These are phyloP conservation scores for Isichthys henryi DNA, from an alignment of 2,113 vertebrate species.

Conservation along the genomic window DNA sequence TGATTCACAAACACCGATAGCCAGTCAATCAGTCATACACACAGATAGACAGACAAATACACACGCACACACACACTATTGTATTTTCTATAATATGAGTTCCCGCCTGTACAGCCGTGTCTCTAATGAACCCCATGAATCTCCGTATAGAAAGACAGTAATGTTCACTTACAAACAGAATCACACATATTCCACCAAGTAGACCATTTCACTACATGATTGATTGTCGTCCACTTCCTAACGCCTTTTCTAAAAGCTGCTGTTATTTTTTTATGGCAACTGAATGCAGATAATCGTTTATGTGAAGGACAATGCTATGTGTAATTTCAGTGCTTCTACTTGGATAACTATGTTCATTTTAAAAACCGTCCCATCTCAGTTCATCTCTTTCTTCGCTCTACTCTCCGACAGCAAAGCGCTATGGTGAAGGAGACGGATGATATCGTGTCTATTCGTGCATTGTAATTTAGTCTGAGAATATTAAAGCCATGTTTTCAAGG, in stretches of 20 bases:
- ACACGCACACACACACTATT: background rate
- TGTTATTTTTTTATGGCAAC: background rate
- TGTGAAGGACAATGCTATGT: background rate
- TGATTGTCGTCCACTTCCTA: background rate
- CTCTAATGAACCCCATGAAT: background rate
- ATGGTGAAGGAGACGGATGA: background rate
- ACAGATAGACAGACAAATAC: background rate
- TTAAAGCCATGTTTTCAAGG: background rate
- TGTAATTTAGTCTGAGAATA: background rate
- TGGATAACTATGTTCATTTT: background rate
- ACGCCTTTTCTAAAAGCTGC: background rate
- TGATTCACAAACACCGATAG: background rate
- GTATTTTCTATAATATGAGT: background rate
- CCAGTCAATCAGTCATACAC: background rate
- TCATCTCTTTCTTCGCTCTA: background rate
- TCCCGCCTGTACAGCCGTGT: background rate
- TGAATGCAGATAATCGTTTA: background rate
- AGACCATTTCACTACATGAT: background rate
- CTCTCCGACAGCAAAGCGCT: background rate
- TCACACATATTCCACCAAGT: background rate
- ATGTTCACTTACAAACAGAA: background rate
- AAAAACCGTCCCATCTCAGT: background rate
- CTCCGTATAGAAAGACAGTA: background rate
- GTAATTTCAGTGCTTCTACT: background rate
- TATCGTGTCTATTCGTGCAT: background rate